phyloP scores from a whole-genome alignment of 2,797 vertebrate species.

The Perodicticus potto region DNA sequence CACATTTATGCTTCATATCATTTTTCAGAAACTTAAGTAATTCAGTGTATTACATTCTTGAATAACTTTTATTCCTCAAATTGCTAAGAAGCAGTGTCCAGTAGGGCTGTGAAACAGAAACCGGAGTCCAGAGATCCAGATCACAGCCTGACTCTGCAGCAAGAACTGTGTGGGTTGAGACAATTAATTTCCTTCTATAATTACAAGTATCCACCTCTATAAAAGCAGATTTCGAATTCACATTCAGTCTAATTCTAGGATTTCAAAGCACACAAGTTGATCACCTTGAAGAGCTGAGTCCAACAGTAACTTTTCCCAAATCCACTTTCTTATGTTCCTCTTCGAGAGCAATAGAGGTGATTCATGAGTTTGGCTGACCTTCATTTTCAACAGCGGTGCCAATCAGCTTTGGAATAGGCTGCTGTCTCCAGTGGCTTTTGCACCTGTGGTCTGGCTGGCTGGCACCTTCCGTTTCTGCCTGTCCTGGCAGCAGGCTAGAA shows the following conservation, averaged over 20 bases:
- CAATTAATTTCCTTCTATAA: not conserved
- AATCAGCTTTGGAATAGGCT: not conserved
- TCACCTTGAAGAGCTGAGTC: not conserved
- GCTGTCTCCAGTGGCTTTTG: not conserved
- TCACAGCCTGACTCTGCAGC: not conserved
- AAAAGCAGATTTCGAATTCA: not conserved
- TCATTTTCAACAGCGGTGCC: conserved; percentile 54
- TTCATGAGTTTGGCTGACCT: conserved; percentile 52
- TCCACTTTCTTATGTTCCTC: not conserved
- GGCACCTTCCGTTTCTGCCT: not conserved
- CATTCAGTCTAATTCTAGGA: not conserved
- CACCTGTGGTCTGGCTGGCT: conserved; percentile 48
- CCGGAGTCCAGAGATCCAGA: not conserved
- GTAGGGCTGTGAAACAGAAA: not conserved
- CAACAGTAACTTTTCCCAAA: not conserved
- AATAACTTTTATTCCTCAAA: not conserved
- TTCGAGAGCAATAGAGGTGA: not conserved
- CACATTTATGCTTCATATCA: not conserved
- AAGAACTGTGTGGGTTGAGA: too few relatives aligned
- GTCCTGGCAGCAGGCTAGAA: not conserved
- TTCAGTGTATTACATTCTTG: not conserved
- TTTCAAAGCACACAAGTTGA: not conserved
- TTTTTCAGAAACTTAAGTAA: not conserved
- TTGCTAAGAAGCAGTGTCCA: not conserved
- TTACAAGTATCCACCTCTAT: not conserved